Evolutionary conservation across 2,113 vertebrate species (phyloP).

Genomic region (Mesoclemmys tuberculata): DNA sequence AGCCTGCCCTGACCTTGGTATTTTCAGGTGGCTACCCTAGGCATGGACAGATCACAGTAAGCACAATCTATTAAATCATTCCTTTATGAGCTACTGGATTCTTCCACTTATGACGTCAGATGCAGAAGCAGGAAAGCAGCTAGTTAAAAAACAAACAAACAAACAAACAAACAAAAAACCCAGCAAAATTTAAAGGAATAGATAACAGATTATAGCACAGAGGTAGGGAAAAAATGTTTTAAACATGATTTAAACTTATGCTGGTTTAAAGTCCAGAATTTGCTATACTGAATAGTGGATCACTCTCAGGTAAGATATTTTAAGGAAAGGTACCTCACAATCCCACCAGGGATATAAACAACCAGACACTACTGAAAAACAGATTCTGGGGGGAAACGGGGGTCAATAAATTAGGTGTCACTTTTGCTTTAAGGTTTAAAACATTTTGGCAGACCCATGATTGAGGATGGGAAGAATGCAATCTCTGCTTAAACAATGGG

Average conservation of each 20-base stretch:
- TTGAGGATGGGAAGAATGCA: background rate
- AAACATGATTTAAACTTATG: background rate
- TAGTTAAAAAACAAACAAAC: background rate
- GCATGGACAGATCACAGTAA: too few species aligned
- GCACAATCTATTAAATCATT: background rate
- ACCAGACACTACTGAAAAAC: background rate
- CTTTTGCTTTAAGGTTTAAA: background rate
- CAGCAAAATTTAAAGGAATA: slow-evolving; percentile 9
- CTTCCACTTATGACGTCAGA: background rate
- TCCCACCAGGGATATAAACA: background rate
- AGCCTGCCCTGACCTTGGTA: too few species aligned
- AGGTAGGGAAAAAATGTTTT: background rate
- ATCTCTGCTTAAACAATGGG: background rate
- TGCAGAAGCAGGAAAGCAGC: background rate
- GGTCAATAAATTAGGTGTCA: background rate
- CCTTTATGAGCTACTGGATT: background rate
- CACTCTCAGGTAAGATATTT: background rate
- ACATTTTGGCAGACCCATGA: background rate
- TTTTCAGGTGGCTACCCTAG: too few species aligned
- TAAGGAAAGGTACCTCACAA: background rate
- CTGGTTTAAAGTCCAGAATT: background rate
- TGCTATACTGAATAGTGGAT: background rate
- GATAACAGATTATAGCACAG: background rate
- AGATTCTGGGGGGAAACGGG: background rate
- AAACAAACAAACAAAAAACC: background rate